Base-by-base conservation (phyloP, 2,888 invertebrate genomes). In the Anthrax anthrax region DNA sequence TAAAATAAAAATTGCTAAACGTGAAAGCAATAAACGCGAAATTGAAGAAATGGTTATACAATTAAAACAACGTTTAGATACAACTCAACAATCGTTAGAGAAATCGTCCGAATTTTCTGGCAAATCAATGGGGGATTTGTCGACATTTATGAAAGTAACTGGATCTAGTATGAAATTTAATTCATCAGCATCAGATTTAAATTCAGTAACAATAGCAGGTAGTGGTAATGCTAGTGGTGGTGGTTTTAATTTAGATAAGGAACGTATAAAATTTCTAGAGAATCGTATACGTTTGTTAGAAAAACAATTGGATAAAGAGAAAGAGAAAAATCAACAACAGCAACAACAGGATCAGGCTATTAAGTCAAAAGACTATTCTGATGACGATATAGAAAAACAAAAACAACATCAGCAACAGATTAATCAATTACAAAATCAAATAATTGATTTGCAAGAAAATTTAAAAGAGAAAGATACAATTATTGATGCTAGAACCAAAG, bases 401-500 rank as follows among this genome's bases (percentile, higher is more conserved):
- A n/a, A n/a, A n/a, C n/a, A n/a, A n/a, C n/a, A n/a, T n/a, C n/a
- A n/a, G n/a, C n/a, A n/a, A n/a, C 23, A 23, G 8, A 23, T 23
- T 19, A 44, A 44, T 18, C 37, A 34, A 16, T 37, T 62, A 13
- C 59, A 61, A 42, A 55, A 50, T 34, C 57, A 56, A 46, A 76
- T 90, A 42, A 65, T 90, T 52, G 91, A 92, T 63, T 71, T 85
- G 43, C 84, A 88, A 66, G 90, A 89, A 62, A 80, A 80, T 65
- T 71, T 88, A 4, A 80, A 78, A 58, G 85, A 88, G 66, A 84
- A 88, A 63, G 85, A 87, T 66, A 81, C 83, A 58, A 82, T 89
- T 43, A 83, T 89, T 58, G 80, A 82, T 64, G 80, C 86, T 6
- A 76, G 86, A 62, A 85, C 85, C 56, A 80, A 80, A 69, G 86